phyloP scores from a whole-genome alignment of 2,888 invertebrate species.

The Sicus ferrugineus region DNA sequence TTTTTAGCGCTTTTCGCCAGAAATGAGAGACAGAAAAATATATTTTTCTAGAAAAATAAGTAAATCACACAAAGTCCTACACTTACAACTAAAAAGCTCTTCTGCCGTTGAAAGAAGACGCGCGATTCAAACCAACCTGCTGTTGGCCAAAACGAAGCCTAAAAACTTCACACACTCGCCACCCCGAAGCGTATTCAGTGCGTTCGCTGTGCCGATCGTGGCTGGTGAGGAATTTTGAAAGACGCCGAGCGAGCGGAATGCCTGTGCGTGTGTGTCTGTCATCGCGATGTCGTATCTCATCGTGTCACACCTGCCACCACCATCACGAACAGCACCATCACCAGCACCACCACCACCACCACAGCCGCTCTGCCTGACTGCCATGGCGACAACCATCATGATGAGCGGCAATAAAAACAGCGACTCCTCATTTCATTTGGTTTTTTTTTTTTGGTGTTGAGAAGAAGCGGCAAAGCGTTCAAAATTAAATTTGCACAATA shows the following conservation, averaged over 20 bases:
- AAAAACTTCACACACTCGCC: slow-evolving; percentile 7
- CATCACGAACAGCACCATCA: background rate
- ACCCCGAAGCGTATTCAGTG: slow-evolving; percentile 13
- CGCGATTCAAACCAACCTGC: background rate
- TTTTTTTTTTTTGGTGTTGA: slow-evolving; percentile 1
- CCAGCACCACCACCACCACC: slow-evolving; percentile 7
- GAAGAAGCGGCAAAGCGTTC: background rate
- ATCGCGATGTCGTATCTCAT: background rate
- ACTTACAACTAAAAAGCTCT: too few species aligned
- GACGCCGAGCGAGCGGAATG: slow-evolving; percentile 1
- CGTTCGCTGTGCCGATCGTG: slow-evolving; percentile 5
- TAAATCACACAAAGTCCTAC: too few species aligned
- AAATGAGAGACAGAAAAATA: too few species aligned
- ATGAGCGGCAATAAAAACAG: slow-evolving; percentile 11
- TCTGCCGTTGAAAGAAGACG: too few species aligned
- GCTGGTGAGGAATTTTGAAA: slow-evolving; percentile 22
- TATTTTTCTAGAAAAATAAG: too few species aligned
- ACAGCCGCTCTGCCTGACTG: slow-evolving; percentile 7
- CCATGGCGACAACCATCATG: slow-evolving; percentile 15
- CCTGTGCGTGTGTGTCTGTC: background rate
- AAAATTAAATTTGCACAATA: slow-evolving; percentile 8
- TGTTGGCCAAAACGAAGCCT: background rate
- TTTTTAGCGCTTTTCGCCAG: too few species aligned
- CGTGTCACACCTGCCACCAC: slow-evolving; percentile 18
- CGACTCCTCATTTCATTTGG: background rate